These are phyloP conservation scores for Chiroxiphia lanceolata DNA, from an alignment of 2,797 vertebrate species.

Conservation along the genomic window DNA sequence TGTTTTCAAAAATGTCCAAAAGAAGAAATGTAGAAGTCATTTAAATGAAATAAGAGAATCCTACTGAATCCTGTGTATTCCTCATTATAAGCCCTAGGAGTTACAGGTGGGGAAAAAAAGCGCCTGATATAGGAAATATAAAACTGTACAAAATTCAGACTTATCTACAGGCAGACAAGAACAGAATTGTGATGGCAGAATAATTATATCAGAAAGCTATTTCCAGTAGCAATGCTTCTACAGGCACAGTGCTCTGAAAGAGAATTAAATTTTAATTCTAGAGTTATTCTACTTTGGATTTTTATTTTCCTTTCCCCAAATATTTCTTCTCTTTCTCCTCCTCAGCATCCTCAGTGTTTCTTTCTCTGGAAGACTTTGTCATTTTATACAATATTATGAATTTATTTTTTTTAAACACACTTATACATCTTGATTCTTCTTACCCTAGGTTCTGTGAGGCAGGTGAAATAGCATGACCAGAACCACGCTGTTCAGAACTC, in stretches of 20 bases:
- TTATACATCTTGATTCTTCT: not conserved
- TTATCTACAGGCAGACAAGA: not conserved
- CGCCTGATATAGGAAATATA: not conserved
- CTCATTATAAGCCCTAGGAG: not conserved
- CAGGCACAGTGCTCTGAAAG: not conserved
- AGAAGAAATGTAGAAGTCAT: not conserved
- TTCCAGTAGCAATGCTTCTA: not conserved
- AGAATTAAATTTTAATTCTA: not conserved
- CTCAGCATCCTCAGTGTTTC: not conserved
- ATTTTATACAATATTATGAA: not conserved
- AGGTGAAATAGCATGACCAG: not conserved
- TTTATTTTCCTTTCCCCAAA: not conserved
- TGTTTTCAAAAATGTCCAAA: not conserved
- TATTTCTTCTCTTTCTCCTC: not conserved
- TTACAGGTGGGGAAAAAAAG: not conserved
- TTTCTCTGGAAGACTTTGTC: not conserved
- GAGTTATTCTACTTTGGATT: not conserved
- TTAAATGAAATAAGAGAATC: not conserved
- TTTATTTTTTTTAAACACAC: not conserved
- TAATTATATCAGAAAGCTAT: not conserved
- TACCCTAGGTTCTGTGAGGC: not conserved
- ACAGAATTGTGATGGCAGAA: not conserved
- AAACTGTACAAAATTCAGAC: not conserved
- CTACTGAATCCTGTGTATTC: not conserved
- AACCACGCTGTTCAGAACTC: not conserved